These are phyloP conservation scores for Odontomachus brunneus DNA, from an alignment of 1,140 invertebrate genomes.

Conservation along the genomic window DNA sequence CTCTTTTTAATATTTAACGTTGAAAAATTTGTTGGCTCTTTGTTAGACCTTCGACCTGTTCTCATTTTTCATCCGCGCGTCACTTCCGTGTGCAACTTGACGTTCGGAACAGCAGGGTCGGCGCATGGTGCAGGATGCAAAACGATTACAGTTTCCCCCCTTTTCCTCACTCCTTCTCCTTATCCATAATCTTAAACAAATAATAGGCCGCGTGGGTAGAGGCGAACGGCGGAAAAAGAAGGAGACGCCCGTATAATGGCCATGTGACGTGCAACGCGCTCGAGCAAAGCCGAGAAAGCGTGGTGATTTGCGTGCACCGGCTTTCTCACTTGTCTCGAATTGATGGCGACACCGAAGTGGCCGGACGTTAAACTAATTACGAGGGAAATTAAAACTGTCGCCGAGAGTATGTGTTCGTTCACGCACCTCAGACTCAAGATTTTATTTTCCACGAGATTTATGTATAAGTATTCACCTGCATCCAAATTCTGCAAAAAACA, in stretches of 20 bases:
- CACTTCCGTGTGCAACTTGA: slow-evolving; percentile 3
- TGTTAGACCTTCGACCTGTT: neutral
- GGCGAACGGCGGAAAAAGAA: slow-evolving; percentile 21
- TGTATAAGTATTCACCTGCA: too few species aligned
- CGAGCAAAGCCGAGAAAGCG: slow-evolving; percentile 22
- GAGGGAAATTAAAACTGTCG: slow-evolving; percentile 11
- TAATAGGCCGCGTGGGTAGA: slow-evolving; percentile 59
- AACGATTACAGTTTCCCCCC: slow-evolving; percentile 30
- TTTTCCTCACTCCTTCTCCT: slow-evolving; percentile 11
- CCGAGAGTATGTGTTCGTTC: neutral
- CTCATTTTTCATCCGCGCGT: slow-evolving; percentile 42
- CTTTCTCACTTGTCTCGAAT: slow-evolving; percentile 60
- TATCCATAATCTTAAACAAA: slow-evolving; percentile 39
- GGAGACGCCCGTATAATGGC: slow-evolving; percentile 21
- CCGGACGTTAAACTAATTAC: slow-evolving; percentile 44
- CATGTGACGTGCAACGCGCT: neutral
- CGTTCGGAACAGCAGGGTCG: neutral
- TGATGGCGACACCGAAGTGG: slow-evolving; percentile 42
- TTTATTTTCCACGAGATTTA: too few species aligned
- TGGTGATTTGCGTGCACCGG: slow-evolving; percentile 27
- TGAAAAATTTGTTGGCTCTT: too few species aligned
- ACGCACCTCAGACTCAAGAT: neutral
- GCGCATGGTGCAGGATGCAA: neutral
- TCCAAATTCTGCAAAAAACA: too few species aligned
- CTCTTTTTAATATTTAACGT: neutral